Conservation (phyloP, 2,888 invertebrate species). For the Acleris cristana region DNA sequence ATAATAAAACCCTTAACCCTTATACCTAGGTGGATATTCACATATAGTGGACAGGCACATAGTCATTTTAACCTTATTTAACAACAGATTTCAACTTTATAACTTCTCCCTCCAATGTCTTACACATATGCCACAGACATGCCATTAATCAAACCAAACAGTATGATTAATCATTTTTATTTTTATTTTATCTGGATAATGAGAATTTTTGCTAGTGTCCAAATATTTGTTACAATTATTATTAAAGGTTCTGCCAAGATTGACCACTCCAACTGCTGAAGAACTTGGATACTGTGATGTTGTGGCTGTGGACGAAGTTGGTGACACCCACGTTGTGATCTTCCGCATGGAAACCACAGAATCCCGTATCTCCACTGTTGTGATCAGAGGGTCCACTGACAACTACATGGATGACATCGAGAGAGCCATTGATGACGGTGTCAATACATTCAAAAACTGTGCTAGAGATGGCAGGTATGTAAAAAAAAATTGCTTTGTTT, state of each 20-base stretch:
- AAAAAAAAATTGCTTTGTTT: neutral
- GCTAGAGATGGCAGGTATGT: conserved; percentile 87
- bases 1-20: too few relatives aligned
- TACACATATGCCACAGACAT: too few relatives aligned
- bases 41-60: too few relatives aligned
- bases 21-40: too few relatives aligned
- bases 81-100: too few relatives aligned
- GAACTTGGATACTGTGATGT: conserved; percentile 96
- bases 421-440: conserved; percentile 98
- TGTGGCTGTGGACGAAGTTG: conserved; percentile 96
- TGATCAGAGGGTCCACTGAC: conserved; percentile 97
- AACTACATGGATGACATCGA: conserved; percentile 99
- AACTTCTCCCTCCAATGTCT: too few relatives aligned
- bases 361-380: conserved; percentile 95
- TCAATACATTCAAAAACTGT: conserved; percentile 98
- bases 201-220: too few relatives aligned
- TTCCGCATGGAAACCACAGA: conserved; percentile 94
- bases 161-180: too few relatives aligned
- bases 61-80: too few relatives aligned
- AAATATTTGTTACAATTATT: neutral
- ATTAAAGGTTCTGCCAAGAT: conserved; percentile 83
- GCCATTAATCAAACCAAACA: neutral
- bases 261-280: conserved; percentile 92
- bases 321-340: conserved; percentile 97
- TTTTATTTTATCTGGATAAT: too few relatives aligned